Conservation (phyloP, 2,113 vertebrate genomes). For the Micromys minutus region DNA sequence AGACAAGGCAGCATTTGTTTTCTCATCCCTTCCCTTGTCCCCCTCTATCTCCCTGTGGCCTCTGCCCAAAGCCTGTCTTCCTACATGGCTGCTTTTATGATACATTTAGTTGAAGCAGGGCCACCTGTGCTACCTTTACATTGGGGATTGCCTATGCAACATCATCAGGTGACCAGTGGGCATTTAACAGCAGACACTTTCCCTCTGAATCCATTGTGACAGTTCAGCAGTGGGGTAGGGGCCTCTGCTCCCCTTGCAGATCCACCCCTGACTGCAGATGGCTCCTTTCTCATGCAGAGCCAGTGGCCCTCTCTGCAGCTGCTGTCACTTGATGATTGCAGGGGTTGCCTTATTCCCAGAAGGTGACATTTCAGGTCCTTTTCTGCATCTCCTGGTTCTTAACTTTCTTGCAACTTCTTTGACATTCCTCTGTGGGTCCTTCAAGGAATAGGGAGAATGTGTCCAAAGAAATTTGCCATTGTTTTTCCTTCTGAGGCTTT, state of each 20-base stretch:
- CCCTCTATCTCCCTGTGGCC: background rate
- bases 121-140: background rate
- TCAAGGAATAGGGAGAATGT: background rate
- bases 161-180: too few relatives aligned
- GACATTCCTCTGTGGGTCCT: background rate
- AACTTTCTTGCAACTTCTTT: background rate
- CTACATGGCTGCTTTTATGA: background rate
- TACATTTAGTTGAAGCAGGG: background rate
- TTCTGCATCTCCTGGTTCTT: background rate
- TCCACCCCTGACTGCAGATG: background rate
- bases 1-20: background rate
- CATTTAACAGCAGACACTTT: too few relatives aligned
- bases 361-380: background rate
- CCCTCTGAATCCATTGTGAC: background rate
- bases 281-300: background rate
- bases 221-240: background rate
- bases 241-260: background rate
- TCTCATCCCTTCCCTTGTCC: too few relatives aligned
- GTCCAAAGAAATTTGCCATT: background rate
- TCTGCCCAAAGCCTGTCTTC: too few relatives aligned
- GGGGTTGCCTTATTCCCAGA: background rate
- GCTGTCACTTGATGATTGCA: background rate
- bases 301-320: background rate
- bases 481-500: background rate
- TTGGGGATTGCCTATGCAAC: background rate